A percentile compares a stretch with the other conserved stretches of the same genome.
Conservation (phyloP, 2,113 vertebrate species). For the Callipepla californica region DNA sequence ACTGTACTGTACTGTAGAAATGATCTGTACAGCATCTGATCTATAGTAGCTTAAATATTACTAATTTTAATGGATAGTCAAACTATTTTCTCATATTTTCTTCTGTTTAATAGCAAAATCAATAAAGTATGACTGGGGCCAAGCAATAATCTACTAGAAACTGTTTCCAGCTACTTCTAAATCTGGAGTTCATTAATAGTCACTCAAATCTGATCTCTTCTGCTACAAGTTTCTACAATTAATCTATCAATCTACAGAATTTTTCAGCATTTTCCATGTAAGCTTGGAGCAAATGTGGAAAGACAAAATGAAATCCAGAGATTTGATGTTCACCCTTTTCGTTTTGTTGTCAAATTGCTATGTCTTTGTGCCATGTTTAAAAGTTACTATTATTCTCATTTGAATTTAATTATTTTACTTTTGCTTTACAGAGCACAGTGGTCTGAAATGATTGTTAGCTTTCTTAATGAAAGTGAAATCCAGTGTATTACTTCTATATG, state of each 20-base stretch:
- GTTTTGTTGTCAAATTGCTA: neutral
- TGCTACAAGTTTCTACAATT: neutral
- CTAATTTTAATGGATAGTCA: neutral
- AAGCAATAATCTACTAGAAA: neutral
- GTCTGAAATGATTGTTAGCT: neutral
- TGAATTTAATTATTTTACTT: neutral
- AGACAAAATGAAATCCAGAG: neutral
- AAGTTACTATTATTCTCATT: neutral
- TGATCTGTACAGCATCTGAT: neutral
- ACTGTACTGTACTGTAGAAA: neutral
- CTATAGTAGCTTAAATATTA: neutral
- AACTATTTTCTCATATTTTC: neutral
- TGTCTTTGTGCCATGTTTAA: neutral
- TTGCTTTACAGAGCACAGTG: neutral
- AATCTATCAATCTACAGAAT: neutral
- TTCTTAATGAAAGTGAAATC: neutral
- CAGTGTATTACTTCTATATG: neutral
- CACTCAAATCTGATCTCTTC: neutral
- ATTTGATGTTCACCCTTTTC: neutral
- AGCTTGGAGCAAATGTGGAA: neutral
- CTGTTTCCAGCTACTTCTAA: neutral
- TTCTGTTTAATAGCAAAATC: neutral
- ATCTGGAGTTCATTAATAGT: neutral
- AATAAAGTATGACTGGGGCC: neutral
- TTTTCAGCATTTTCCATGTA: neutral